phyloP scores from a whole-genome alignment of 2,888 invertebrate genomes.

The Neuroscelio doddi region DNA sequence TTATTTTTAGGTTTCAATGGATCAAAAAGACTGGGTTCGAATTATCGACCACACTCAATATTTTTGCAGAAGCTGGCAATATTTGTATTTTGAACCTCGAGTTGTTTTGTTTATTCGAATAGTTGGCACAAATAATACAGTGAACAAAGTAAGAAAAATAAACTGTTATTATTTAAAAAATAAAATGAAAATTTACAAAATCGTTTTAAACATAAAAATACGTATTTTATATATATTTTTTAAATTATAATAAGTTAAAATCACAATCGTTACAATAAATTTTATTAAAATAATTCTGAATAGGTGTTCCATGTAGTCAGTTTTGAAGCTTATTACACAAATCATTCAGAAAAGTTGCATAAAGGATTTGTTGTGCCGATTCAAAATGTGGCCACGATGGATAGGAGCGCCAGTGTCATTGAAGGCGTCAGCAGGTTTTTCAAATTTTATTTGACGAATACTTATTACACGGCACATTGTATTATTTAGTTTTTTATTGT shows the following conservation, averaged over 20 bases:
- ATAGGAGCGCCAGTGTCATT: slow-evolving; percentile 92
- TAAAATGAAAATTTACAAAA: slow-evolving; percentile 3
- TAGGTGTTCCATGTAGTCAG: slow-evolving; percentile 95
- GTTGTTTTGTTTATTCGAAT: slow-evolving; percentile 89
- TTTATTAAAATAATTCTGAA: slow-evolving; percentile 11
- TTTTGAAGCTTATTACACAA: slow-evolving; percentile 91
- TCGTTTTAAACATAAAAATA: no score
- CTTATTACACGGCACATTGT: neutral
- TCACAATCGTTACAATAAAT: no score
- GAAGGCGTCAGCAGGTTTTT: slow-evolving; percentile 95
- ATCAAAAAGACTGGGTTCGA: slow-evolving; percentile 95
- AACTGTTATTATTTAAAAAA: slow-evolving; percentile 10
- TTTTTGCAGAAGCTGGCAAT: slow-evolving; percentile 97
- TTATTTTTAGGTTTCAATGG: slow-evolving; percentile 82
- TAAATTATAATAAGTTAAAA: no score
- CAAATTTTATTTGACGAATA: no score
- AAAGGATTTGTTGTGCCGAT: slow-evolving; percentile 86
- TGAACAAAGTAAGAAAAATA: slow-evolving; percentile 82
- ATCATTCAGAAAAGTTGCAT: slow-evolving; percentile 82
- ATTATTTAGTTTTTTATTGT: neutral
- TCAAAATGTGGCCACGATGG: slow-evolving; percentile 93
- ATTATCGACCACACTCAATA: slow-evolving; percentile 94
- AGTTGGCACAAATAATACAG: slow-evolving; percentile 95
- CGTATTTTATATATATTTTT: no score
- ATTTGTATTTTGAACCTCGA: slow-evolving; percentile 90